Evolutionary conservation across 2,888 invertebrate genomes (phyloP).

Genomic region (Leptura quadrifasciata): DNA sequence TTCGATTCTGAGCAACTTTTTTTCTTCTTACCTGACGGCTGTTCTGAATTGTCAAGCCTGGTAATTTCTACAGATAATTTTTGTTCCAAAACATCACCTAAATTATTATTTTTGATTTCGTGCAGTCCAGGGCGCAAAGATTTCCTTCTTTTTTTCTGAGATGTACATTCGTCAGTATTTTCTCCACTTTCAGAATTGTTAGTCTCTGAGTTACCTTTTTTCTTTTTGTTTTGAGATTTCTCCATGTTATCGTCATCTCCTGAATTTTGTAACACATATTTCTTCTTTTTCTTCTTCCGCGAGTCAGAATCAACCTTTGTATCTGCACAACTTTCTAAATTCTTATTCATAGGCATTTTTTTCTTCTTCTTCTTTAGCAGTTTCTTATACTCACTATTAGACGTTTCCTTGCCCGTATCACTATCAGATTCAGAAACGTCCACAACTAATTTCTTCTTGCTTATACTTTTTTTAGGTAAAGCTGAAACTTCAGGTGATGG

Average conservation of each 20-base stretch:
- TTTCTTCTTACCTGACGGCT: too few species aligned
- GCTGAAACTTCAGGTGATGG: not conserved
- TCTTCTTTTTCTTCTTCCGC: not conserved
- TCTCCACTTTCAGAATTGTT: constrained; percentile 26
- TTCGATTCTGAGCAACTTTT: too few species aligned
- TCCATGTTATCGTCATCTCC: constrained; percentile 4
- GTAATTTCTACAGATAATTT: too few species aligned
- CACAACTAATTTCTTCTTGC: constrained; percentile 23
- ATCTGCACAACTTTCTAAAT: too few species aligned
- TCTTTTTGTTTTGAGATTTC: constrained; percentile 40
- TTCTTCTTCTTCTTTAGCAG: constrained; percentile 35
- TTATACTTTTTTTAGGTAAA: constrained; percentile 20
- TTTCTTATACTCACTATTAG: constrained; percentile 2
- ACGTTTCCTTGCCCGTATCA: constrained; percentile 18
- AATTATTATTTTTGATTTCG: not conserved
- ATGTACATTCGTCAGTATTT: not conserved
- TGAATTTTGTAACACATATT: not conserved
- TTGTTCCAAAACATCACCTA: too few species aligned
- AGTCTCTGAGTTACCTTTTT: constrained; percentile 15
- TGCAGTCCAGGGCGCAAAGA: not conserved
- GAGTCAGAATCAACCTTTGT: not conserved
- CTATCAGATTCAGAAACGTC: constrained; percentile 12
- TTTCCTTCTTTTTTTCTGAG: constrained; percentile 36
- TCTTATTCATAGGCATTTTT: not conserved
- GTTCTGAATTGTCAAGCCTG: too few species aligned